A percentile compares a stretch with the other conserved stretches of the same genome.
Evolutionary conservation across 2,797 vertebrate genomes (phyloP).

Genomic region (Sandelia bainsii): DNA sequence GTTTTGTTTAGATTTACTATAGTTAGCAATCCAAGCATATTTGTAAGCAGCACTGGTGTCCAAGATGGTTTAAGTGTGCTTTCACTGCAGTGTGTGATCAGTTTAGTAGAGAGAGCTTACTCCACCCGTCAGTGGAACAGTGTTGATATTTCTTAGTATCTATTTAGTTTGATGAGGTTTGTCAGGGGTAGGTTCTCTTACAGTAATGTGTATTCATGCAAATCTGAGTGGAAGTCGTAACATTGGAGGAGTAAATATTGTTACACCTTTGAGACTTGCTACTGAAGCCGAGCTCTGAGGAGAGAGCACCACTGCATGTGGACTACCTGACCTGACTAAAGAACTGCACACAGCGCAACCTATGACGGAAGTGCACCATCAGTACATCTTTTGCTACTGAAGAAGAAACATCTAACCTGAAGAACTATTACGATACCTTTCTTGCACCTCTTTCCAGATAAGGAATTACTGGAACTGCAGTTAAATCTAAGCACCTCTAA

Average conservation of each 20-base stretch:
- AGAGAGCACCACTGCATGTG: slow-evolving; percentile 13
- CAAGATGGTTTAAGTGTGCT: slow-evolving; percentile 36
- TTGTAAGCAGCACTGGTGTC: slow-evolving; percentile 1
- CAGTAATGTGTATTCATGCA: slow-evolving; percentile 17
- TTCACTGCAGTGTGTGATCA: slow-evolving; percentile 34
- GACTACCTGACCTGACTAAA: slow-evolving; percentile 9
- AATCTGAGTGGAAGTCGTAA: slow-evolving; percentile 33
- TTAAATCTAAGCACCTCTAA: background rate
- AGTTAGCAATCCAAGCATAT: slow-evolving; percentile 16
- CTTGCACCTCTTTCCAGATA: background rate
- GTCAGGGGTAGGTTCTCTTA: slow-evolving; percentile 16
- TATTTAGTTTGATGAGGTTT: slow-evolving; percentile 36
- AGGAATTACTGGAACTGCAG: background rate
- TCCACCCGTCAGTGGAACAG: slow-evolving; percentile 32
- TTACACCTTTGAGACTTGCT: slow-evolving; percentile 13
- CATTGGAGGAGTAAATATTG: slow-evolving; percentile 38
- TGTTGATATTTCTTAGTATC: slow-evolving; percentile 17
- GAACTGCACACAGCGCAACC: background rate
- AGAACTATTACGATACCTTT: slow-evolving; percentile 4
- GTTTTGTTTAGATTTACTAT: slow-evolving; percentile 22
- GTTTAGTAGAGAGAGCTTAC: slow-evolving; percentile 10
- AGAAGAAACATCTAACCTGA: slow-evolving; percentile 8
- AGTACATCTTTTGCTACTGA: slow-evolving; percentile 1
- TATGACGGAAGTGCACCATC: background rate
- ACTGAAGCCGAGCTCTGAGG: background rate